phyloP scores from a whole-genome alignment of 2,888 invertebrate genomes.

The Acanthosepion lycidas region DNA sequence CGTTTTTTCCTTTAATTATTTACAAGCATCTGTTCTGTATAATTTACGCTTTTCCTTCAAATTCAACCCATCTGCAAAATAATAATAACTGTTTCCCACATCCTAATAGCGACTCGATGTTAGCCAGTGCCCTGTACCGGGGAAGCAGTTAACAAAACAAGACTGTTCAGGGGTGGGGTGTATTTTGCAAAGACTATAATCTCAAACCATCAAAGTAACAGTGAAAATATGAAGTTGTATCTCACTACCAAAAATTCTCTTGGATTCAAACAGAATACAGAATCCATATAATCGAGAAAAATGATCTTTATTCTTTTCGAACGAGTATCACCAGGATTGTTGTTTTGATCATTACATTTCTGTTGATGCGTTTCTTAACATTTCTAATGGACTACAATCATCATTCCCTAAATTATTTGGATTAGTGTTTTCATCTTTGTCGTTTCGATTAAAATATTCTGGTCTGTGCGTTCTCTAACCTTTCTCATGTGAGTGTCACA shows the following conservation, averaged over 20 bases:
- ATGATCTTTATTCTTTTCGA: background rate
- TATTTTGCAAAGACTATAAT: background rate
- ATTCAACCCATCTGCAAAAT: conserved; percentile 24
- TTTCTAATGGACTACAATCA: background rate
- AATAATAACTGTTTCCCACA: background rate
- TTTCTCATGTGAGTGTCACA: too few relatives aligned
- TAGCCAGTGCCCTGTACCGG: conserved; percentile 18
- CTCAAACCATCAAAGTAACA: background rate
- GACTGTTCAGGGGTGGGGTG: background rate
- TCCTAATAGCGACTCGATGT: background rate
- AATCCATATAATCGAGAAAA: background rate
- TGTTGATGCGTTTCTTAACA: background rate
- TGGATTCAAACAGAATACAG: background rate
- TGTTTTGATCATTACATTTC: background rate
- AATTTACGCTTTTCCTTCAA: conserved; percentile 24
- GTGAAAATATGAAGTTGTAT: background rate
- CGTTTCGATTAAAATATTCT: background rate
- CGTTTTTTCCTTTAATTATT: background rate
- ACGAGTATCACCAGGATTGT: background rate
- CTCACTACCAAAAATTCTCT: background rate
- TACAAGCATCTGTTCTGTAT: background rate
- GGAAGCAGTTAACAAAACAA: background rate
- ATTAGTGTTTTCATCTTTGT: too few relatives aligned
- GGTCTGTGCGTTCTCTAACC: background rate
- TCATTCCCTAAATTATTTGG: background rate